Base-by-base conservation (phyloP, 2,888 invertebrate species). In the Cosmorhoe ocellata region DNA sequence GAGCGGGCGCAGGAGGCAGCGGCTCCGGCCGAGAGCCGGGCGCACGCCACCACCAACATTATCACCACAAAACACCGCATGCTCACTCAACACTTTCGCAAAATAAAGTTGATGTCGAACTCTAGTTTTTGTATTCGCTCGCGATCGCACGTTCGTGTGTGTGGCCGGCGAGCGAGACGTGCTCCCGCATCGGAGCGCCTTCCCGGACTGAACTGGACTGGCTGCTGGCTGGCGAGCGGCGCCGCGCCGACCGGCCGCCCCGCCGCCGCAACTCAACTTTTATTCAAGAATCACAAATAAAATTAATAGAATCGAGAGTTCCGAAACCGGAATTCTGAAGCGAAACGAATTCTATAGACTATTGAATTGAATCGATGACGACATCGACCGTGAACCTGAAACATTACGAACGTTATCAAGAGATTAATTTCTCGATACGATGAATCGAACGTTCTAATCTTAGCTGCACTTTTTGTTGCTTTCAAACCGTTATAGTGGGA, bases 191-290 rank as follows among this genome's bases (percentile, higher is more conserved):
- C 80, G 82, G 79, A 74, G 83, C 84, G 81, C 81, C 75, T 79
- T 77, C 78, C 77, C 81, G 73, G 73, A 88, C 89, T 89, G 73
- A 73, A 87, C 88, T 89, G 73, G 74, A 87, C 88, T 89, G 79
- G 56, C 59, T 18, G 4, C n/a, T n/a, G n/a, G n/a, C n/a, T n/a
- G n/a, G n/a, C n/a, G 18, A 3, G 18, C 18, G 18, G 4, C 18
- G 18, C n/a, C n/a, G 53, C 63, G 67, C 18, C 18, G 18, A 18
- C 18, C 18, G 18, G 18, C 22, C 10, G 10, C 14, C 14, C 2
- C 13, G 8, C 32, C 48, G 58, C 55, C 67, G 63, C 64, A 59
- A 59, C 49, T 11, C 58, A 71, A 78, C 70, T 74, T 76, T 79
- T 77, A 79, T 75, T 79, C 80, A 75, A 64, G 69, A 75, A 24